Base-by-base conservation (phyloP, 2,113 vertebrate species). In the Tachycineta bicolor region DNA sequence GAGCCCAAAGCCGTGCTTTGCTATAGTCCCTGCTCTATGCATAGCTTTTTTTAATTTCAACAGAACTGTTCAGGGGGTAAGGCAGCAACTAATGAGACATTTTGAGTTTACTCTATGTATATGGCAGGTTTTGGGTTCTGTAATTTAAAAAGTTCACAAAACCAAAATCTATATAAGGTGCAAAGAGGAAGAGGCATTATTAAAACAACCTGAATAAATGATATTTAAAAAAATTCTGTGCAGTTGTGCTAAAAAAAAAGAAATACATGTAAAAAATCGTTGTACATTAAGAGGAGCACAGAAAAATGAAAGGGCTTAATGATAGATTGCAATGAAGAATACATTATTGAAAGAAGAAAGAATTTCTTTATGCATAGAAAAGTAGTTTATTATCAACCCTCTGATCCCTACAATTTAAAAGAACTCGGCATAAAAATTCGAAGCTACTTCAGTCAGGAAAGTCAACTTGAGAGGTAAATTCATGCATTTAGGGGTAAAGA, bases 141-240 rank as follows among this genome's bases (percentile, higher is more conserved):
- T 24, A n/a, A 65, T 26, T 67, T 29, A 58, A 62, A 25, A 47
- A 63, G 5, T 1, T 12, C 12, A 31, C 10, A 28, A 60, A 55
- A 10, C 14, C 10, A 17, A 47, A 80, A 33, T 10, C 9, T 31
- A 4, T 43, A 28, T 26, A 33, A 73, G 52, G 8, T 62, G 15
- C 26, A 50, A 77, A 71, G 82, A 90, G 31, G 20, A 59, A 19
- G 14, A 41, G 6, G 5, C 77, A 5, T 50, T 74, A 50, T 74
- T 28, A 58, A 83, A 87, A 17, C 14, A 49, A 2, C 5, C 6
- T 41, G 29, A 65, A 47, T 56, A n/a, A 59, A 73, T 59, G 4
- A 20, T 1, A 60, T 28, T 0, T 5, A 2, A 4, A 68, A 50
- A 43, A 18, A 6, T 1, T 9, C 65, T 65, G 13, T 76, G 10